These are phyloP conservation scores for Drosophila burlai DNA, from an alignment of 1,140 invertebrate genomes.

Conservation along the genomic window DNA sequence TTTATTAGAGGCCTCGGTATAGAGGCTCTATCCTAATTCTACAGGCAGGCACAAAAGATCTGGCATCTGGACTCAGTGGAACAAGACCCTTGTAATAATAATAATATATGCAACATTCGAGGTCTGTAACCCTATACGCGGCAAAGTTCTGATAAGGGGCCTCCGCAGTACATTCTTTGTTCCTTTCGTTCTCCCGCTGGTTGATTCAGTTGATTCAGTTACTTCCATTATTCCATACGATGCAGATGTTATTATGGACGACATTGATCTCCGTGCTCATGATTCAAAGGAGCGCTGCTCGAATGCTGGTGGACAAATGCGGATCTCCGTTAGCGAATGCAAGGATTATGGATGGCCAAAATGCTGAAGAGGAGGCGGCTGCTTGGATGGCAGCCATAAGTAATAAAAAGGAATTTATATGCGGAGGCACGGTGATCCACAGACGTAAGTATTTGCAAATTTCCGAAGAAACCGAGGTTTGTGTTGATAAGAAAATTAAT, in stretches of 20 bases:
- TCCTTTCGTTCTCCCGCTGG: not conserved
- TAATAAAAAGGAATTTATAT: not conserved
- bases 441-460: slow-evolving; percentile 5
- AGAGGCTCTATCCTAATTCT: too few relatives aligned
- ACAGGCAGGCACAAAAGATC: too few relatives aligned
- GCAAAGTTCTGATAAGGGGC: not conserved
- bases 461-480: not conserved
- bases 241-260: not conserved
- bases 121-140: not conserved
- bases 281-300: too few relatives aligned
- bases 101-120: not conserved
- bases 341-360: not conserved
- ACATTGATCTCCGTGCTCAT: not conserved
- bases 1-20: too few relatives aligned
- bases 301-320: not conserved
- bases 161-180: too few relatives aligned
- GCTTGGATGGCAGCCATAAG: slow-evolving; percentile 14
- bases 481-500: not conserved
- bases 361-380: not conserved
- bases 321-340: not conserved
- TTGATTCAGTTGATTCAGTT: not conserved
- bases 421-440: slow-evolving; percentile 18
- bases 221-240: not conserved
- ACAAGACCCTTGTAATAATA: too few relatives aligned
- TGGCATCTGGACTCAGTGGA: too few relatives aligned